Evolutionary conservation across 2,888 invertebrate species (phyloP).

Genomic region (Congeria kusceri): DNA sequence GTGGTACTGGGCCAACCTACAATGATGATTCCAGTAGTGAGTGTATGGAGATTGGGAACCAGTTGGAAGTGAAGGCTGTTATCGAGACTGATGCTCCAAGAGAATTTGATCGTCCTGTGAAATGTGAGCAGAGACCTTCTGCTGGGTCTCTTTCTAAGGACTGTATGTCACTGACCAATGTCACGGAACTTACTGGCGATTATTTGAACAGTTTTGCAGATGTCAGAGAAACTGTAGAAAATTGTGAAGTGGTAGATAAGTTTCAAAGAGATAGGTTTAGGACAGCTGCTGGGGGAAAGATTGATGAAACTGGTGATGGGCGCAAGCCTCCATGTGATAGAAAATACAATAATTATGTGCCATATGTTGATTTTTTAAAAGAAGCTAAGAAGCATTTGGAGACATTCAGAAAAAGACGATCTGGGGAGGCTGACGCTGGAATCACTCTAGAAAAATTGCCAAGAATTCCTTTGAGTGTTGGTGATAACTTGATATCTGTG

Average conservation of each 20-base stretch:
- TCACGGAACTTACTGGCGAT: conserved; percentile 54
- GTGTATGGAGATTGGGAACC: background rate
- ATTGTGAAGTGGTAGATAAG: conserved; percentile 41
- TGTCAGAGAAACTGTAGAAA: conserved; percentile 26
- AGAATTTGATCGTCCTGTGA: too few species aligned
- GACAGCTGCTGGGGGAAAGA: conserved; percentile 12
- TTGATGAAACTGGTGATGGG: conserved; percentile 58
- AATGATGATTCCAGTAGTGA: background rate
- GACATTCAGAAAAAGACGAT: conserved; percentile 23
- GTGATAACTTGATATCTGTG: background rate
- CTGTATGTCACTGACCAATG: conserved; percentile 51
- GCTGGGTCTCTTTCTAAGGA: conserved; percentile 25
- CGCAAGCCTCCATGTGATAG: conserved; percentile 39
- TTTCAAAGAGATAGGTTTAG: conserved; percentile 22
- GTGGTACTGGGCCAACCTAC: background rate
- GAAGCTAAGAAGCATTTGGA: conserved; percentile 46
- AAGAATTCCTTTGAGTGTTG: background rate
- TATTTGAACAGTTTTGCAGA: conserved; percentile 54
- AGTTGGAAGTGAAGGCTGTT: conserved; percentile 23
- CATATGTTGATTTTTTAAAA: conserved; percentile 34
- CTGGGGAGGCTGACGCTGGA: conserved; percentile 4
- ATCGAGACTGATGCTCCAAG: conserved; percentile 7
- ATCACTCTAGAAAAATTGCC: conserved; percentile 22
- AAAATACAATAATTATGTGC: background rate
- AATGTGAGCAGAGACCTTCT: background rate